These are phyloP conservation scores for Ochropleura plecta DNA, from an alignment of 2,888 invertebrate species.

Conservation along the genomic window DNA sequence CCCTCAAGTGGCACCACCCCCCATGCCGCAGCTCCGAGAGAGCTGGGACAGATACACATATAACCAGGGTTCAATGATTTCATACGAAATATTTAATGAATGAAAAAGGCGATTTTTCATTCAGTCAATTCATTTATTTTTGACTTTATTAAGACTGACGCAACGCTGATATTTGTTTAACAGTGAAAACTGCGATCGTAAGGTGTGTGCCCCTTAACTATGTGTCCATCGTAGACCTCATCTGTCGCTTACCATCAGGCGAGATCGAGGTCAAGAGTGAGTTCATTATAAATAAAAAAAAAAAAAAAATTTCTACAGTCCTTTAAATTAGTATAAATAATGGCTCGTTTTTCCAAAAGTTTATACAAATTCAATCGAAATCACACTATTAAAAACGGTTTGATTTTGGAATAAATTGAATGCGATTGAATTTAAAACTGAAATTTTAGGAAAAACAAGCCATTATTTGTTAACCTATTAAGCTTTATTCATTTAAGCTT, in stretches of 20 bases:
- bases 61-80: not conserved
- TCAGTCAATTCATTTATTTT: conserved; percentile 8
- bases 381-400: too few relatives aligned
- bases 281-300: too few relatives aligned
- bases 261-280: too few relatives aligned
- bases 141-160: not conserved
- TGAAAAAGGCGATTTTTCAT: not conserved
- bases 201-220: not conserved
- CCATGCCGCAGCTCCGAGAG: too few relatives aligned
- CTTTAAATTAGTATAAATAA: not conserved
- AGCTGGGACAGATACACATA: too few relatives aligned
- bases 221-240: too few relatives aligned
- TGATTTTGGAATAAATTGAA: too few relatives aligned
- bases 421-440: conserved; percentile 1
- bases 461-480: conserved; percentile 9
- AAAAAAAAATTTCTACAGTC: not conserved
- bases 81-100: not conserved
- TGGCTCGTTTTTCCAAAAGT: too few relatives aligned
- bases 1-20: too few relatives aligned
- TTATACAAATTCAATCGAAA: too few relatives aligned
- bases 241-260: too few relatives aligned
- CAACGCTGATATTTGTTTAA: conserved; percentile 6
- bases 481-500: conserved; percentile 2
- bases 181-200: not conserved
- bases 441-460: conserved; percentile 2